Percentiles rank a stretch among this genome's conserved stretches.
phyloP scores from a whole-genome alignment of 2,888 invertebrate species.

The Himalopsyche tibetana region DNA sequence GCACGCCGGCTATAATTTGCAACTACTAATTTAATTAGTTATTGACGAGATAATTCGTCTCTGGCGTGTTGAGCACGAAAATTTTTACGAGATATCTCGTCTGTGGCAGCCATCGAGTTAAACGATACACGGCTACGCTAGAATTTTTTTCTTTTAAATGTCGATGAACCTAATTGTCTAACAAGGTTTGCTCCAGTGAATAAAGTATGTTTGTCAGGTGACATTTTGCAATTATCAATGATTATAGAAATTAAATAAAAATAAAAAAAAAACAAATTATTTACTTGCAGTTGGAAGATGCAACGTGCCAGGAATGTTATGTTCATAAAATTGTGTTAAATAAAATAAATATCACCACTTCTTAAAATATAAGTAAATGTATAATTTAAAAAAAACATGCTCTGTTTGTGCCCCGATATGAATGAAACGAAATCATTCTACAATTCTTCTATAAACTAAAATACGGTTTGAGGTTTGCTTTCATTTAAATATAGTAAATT shows the following conservation, averaged over 20 bases:
- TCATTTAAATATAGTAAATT: too few species aligned
- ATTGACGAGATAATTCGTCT: too few species aligned
- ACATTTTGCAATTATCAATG: constrained; percentile 36
- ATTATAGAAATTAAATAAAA: not conserved
- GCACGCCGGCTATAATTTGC: too few species aligned
- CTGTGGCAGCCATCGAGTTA: too few species aligned
- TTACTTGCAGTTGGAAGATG: constrained; percentile 21
- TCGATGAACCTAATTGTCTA: too few species aligned
- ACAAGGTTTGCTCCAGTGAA: not conserved
- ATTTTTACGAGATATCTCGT: too few species aligned
- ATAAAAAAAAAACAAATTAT: not conserved
- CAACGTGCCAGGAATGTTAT: constrained; percentile 28
- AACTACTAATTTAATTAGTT: too few species aligned
- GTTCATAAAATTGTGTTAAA: not conserved
- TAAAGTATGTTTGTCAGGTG: constrained; percentile 14
- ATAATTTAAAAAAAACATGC: constrained; percentile 31
- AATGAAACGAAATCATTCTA: not conserved
- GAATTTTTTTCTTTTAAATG: too few species aligned
- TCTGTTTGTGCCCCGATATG: constrained; percentile 29
- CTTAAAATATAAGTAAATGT: constrained; percentile 5
- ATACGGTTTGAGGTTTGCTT: too few species aligned
- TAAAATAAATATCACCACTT: not conserved
- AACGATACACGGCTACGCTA: too few species aligned
- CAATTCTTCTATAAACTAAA: too few species aligned
- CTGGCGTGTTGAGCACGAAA: too few species aligned